These are phyloP conservation scores for Athrips mouffetella DNA, from an alignment of 2,888 invertebrate species.

Conservation along the genomic window DNA sequence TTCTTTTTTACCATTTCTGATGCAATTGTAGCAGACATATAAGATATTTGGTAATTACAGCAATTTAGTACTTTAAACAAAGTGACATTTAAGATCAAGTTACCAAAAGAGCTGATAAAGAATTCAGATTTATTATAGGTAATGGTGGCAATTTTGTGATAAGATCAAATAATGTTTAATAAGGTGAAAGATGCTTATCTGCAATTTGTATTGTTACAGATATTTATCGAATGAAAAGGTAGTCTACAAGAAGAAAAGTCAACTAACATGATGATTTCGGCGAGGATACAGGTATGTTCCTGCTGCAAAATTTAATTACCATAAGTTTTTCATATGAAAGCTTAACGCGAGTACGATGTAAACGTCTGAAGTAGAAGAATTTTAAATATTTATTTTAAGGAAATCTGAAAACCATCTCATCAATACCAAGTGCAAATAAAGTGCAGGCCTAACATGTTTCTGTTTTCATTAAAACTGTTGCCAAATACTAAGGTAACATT, in stretches of 20 bases:
- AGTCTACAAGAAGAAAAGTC: constrained; percentile 31
- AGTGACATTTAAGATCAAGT: constrained; percentile 31
- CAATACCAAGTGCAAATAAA: too few species aligned
- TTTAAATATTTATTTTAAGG: too few species aligned
- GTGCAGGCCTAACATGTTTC: too few species aligned
- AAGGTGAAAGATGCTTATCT: not conserved
- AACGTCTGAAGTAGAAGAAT: too few species aligned
- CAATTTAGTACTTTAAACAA: constrained; percentile 31
- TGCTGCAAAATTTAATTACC: too few species aligned
- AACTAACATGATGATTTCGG: constrained; percentile 48
- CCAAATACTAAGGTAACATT: constrained; percentile 10
- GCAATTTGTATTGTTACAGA: constrained; percentile 50
- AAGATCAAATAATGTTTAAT: not conserved
- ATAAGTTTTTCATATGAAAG: too few species aligned
- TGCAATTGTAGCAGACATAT: constrained; percentile 25
- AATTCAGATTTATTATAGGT: not conserved
- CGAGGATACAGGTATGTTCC: constrained; percentile 61
- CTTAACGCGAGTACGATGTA: too few species aligned
- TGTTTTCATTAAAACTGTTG: too few species aligned
- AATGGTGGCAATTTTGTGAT: not conserved
- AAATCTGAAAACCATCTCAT: too few species aligned
- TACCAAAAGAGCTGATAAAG: constrained; percentile 20
- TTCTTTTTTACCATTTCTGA: not conserved
- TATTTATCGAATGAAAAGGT: constrained; percentile 41
- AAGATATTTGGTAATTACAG: constrained; percentile 32